Percentiles rank a stretch among this genome's conserved stretches.
Evolutionary conservation across 2,797 vertebrate species (phyloP).

Genomic region (Pipistrellus pipistrellus): DNA sequence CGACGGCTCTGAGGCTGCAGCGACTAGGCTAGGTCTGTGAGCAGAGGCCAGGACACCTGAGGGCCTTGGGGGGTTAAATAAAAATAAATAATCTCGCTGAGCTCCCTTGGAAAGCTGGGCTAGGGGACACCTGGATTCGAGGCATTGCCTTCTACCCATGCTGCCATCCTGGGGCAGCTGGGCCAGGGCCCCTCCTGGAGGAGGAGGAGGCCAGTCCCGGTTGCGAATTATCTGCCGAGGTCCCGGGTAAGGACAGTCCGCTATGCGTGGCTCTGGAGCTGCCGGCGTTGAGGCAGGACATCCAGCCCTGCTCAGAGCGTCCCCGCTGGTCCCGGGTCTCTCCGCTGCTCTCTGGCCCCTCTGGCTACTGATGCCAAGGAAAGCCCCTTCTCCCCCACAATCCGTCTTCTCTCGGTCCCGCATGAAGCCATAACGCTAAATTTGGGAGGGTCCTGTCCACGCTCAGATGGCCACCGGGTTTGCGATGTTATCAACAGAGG

Average conservation of each 20-base stretch:
- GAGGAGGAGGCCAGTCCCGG: slow-evolving; percentile 54
- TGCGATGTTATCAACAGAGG: slow-evolving; percentile 75
- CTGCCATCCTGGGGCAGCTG: slow-evolving; percentile 37
- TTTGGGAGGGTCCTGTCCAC: slow-evolving; percentile 75
- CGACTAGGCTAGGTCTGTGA: slow-evolving; percentile 5
- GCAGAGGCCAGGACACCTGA: slow-evolving; percentile 54
- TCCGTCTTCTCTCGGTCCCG: slow-evolving; percentile 74
- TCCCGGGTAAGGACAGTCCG: slow-evolving; percentile 44
- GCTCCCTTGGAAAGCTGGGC: slow-evolving; percentile 40
- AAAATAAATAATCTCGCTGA: slow-evolving; percentile 76
- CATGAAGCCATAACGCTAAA: slow-evolving; percentile 78
- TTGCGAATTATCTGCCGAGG: slow-evolving; percentile 54
- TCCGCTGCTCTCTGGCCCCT: slow-evolving; percentile 78
- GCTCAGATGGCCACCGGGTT: slow-evolving; percentile 69
- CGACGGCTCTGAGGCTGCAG: slow-evolving; percentile 26
- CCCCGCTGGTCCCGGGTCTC: slow-evolving; percentile 58
- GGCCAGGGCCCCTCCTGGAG: slow-evolving; percentile 47
- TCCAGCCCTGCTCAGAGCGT: slow-evolving; percentile 62
- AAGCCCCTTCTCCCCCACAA: slow-evolving; percentile 69
- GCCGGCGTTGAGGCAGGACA: slow-evolving; percentile 32
- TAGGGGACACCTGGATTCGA: slow-evolving; percentile 61
- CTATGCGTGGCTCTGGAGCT: slow-evolving; percentile 62
- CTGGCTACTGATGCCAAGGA: slow-evolving; percentile 79
- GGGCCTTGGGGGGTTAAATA: slow-evolving; percentile 68
- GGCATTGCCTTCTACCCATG: slow-evolving; percentile 58